Percentiles rank a stretch among this genome's conserved stretches.
Conservation (phyloP, 2,888 invertebrate genomes). For the Cheilosia impressa region DNA sequence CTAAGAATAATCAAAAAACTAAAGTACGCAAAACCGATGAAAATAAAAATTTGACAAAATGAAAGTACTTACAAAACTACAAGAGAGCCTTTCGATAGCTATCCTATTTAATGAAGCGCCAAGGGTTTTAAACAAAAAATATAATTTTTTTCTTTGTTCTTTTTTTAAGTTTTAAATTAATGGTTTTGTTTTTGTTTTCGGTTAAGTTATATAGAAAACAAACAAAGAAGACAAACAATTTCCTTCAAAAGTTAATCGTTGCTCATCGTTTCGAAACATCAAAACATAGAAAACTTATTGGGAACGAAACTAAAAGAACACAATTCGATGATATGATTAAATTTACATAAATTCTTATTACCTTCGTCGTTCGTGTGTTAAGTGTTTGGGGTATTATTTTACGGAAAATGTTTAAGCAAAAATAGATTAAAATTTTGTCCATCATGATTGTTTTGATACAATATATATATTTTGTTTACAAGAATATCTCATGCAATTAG, state of each 20-base stretch:
- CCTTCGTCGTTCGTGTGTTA: conserved; percentile 74
- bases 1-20: conserved; percentile 75
- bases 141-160: conserved; percentile 88
- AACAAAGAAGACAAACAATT: conserved; percentile 35
- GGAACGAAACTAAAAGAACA: conserved; percentile 25
- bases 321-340: conserved; percentile 65
- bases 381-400: conserved; percentile 72
- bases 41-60: conserved; percentile 79
- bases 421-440: conserved; percentile 75
- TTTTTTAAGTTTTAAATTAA: conserved; percentile 70
- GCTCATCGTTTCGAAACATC: conserved; percentile 30
- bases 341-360: conserved; percentile 71
- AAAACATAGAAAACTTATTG: conserved; percentile 30
- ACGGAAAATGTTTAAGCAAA: conserved; percentile 75
- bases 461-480: conserved; percentile 76
- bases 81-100: conserved; percentile 84
- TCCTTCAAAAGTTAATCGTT: conserved; percentile 37
- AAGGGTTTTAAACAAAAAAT: conserved; percentile 88
- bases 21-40: conserved; percentile 76
- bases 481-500: conserved; percentile 75
- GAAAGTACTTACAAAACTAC: conserved; percentile 84
- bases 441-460: conserved; percentile 67
- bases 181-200: conserved; percentile 66
- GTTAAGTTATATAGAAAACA: conserved; percentile 52
- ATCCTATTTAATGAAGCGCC: conserved; percentile 84